These are phyloP conservation scores for Pangasius sanitwongsei DNA, from an alignment of 2,797 vertebrate species.

Conservation along the genomic window DNA sequence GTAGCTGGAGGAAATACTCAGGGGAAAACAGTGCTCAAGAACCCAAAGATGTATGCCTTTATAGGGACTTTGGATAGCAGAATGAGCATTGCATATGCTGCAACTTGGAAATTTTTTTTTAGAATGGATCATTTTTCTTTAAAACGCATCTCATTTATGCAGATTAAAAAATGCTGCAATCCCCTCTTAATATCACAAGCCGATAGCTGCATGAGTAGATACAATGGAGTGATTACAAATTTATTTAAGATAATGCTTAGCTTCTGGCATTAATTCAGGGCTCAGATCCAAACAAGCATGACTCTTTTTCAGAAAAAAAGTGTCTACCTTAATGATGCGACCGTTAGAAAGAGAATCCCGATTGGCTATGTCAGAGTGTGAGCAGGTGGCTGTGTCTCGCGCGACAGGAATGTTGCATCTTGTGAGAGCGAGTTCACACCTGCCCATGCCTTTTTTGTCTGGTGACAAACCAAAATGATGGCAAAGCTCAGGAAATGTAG, in stretches of 20 bases:
- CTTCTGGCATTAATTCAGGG: not conserved
- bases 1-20: not conserved
- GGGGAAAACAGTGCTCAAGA: not conserved
- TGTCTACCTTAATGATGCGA: not conserved
- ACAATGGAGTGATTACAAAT: not conserved
- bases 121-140: not conserved
- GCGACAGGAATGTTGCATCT: slow-evolving; percentile 52
- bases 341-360: slow-evolving; percentile 15
- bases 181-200: not conserved
- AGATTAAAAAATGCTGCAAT: not conserved
- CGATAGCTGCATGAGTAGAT: not conserved
- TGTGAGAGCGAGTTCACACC: slow-evolving; percentile 41
- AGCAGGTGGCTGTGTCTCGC: slow-evolving; percentile 50
- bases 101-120: not conserved
- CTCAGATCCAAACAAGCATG: not conserved
- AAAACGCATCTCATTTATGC: not conserved
- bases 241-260: not conserved
- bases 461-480: slow-evolving; percentile 14
- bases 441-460: slow-evolving; percentile 35
- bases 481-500: not conserved
- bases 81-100: not conserved
- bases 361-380: slow-evolving; percentile 43
- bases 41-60: not conserved
- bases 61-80: not conserved
- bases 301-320: not conserved